A percentile compares a stretch with the other conserved stretches of the same genome.
Evolutionary conservation across 2,888 invertebrate species (phyloP).

Genomic region (Ptilodon capucinus): DNA sequence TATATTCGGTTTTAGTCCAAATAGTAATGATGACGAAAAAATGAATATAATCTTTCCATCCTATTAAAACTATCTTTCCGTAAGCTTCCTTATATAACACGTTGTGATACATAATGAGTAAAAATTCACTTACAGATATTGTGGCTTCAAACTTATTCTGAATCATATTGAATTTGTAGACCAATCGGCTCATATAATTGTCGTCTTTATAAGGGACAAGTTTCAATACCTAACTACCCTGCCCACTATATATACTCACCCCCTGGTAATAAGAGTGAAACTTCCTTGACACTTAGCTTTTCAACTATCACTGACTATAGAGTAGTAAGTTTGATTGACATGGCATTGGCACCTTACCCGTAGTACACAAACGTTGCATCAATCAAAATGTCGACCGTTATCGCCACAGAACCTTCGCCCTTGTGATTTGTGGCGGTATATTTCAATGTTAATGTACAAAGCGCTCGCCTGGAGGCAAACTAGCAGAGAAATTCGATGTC

Average conservation of each 20-base stretch:
- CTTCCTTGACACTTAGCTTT: not conserved
- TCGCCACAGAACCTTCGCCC: slow-evolving; percentile 41
- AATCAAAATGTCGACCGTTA: slow-evolving; percentile 53
- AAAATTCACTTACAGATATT: too few species aligned
- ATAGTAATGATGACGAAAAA: too few species aligned
- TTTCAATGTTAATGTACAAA: slow-evolving; percentile 36
- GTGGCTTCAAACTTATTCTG: too few species aligned
- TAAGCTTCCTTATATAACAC: too few species aligned
- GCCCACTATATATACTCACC: not conserved
- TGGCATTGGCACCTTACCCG: slow-evolving; percentile 22
- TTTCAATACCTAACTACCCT: not conserved
- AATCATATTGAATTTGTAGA: too few species aligned
- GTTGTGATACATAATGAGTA: too few species aligned
- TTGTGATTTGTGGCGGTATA: slow-evolving; percentile 42
- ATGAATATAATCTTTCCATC: too few species aligned
- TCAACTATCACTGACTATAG: not conserved
- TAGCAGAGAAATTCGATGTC: not conserved
- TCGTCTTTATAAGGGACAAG: too few species aligned
- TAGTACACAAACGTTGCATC: slow-evolving; percentile 38
- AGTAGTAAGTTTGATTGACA: slow-evolving; percentile 18
- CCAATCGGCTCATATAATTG: too few species aligned
- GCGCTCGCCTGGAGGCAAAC: slow-evolving; percentile 8
- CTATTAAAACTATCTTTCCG: too few species aligned
- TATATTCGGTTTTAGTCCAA: too few species aligned
- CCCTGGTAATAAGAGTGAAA: not conserved